Evolutionary conservation across 2,888 invertebrate genomes (phyloP), one percentile per base, ranked within the genome.

Genomic region (Isotomurus palustris): DNA sequence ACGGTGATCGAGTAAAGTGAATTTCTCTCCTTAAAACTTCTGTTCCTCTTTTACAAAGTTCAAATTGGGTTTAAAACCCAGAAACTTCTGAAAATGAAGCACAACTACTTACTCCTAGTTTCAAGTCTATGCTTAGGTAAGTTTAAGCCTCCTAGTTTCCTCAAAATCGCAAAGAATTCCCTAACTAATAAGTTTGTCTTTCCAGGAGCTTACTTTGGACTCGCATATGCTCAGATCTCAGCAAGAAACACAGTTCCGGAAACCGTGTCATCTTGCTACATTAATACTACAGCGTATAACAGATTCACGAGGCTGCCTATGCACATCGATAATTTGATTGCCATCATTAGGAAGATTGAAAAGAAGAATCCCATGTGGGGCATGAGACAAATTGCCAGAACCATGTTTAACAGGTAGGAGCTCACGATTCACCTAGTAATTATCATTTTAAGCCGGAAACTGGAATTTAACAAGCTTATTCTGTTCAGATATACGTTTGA

Each of bases 331-430:
- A 68, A 69, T 56, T 52, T 69, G 36, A 67, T 69, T 47, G 47
- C 66, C 22, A 69, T 69, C 32, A 62, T 69, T 38, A 50, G 68
- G n/a, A 69, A 69, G 57, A 64, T 69, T 54, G 69, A 69, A 36
- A 21, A 45, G 14, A 69, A 68, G 56, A 8, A 47, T 35, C 38
- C 54, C 8, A 52, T 56, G 44, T 64, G 66, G 69, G 62, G 62
- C 40, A 59, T 62, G 35, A 41, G 69, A 44, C 49, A 58, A 53
- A 56, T 69, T 24, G 49, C 62, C 8, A 40, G 68, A 27, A 60
- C 56, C 10, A 35, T 69, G 32, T 43, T 69, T 12, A 54, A 67
- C 40, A 38, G 64, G 66, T 68, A 58, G 32, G 8, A n/a, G n/a
- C n/a, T n/a, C n/a, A n/a, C n/a, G n/a, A n/a, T 29, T 24, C 8